Conservation (phyloP, 2,113 vertebrate genomes). For the Poeciliopsis turrubarensis region DNA sequence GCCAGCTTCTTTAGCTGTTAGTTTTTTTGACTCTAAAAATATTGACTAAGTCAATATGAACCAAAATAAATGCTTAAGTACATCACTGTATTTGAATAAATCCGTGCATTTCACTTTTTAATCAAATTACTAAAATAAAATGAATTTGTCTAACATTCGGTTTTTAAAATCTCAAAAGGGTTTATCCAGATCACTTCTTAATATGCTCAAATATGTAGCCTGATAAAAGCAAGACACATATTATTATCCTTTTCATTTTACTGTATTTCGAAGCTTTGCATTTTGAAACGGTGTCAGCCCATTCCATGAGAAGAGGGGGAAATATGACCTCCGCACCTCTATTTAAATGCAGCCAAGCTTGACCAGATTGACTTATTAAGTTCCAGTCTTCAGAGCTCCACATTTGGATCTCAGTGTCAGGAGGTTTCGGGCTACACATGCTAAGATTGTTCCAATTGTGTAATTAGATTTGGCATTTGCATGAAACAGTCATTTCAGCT, state of each 20-base stretch:
- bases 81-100: background rate
- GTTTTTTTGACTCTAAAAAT: too few relatives aligned
- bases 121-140: background rate
- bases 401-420: constrained; percentile 15
- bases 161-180: background rate
- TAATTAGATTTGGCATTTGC: constrained; percentile 13
- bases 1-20: background rate
- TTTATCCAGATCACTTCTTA: background rate
- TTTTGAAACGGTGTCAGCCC: background rate
- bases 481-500: constrained; percentile 12
- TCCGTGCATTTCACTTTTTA: background rate
- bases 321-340: constrained; percentile 1
- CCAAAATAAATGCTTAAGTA: background rate
- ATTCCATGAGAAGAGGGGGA: background rate
- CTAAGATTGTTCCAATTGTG: constrained; percentile 20
- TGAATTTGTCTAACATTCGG: too few relatives aligned
- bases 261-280: background rate
- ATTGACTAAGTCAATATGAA: background rate
- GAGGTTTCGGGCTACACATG: constrained; percentile 6
- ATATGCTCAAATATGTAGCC: background rate
- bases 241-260: background rate
- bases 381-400: constrained; percentile 10
- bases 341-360: constrained; percentile 9
- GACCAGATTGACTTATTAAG: background rate
- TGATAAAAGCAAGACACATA: background rate